Conservation (phyloP, 1,140 invertebrate genomes). For the Papilio xuthus region DNA sequence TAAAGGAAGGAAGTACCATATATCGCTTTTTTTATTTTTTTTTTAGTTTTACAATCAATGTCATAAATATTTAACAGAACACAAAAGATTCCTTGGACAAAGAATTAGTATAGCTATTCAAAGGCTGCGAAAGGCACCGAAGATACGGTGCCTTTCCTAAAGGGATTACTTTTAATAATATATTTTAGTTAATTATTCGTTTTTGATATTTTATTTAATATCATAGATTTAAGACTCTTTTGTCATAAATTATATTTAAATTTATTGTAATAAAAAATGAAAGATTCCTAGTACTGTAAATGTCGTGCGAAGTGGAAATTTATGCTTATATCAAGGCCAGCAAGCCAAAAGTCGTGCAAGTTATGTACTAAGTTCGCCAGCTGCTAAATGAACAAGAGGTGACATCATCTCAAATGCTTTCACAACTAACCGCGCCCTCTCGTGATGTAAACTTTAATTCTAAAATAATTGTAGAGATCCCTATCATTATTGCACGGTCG, state of each 20-base stretch:
- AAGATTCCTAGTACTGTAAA: conserved; percentile 8
- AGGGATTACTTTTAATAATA: too few species aligned
- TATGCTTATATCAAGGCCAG: conserved; percentile 15
- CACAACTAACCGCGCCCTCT: conserved; percentile 47
- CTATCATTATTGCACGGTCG: conserved; percentile 67
- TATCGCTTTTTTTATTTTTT: background rate
- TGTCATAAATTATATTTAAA: too few species aligned
- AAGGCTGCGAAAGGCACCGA: too few species aligned
- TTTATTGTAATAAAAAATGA: too few species aligned
- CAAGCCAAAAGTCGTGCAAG: conserved; percentile 23
- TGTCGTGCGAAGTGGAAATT: conserved; percentile 22
- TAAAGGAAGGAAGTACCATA: background rate
- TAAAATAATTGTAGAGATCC: conserved; percentile 67
- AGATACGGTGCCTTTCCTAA: too few species aligned
- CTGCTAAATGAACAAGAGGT: conserved; percentile 23
- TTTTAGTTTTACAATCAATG: background rate
- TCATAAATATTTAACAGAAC: background rate
- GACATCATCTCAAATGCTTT: conserved; percentile 44
- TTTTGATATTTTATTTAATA: too few species aligned
- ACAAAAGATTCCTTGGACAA: background rate
- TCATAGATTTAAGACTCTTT: too few species aligned
- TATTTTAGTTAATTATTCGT: too few species aligned
- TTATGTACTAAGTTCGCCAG: conserved; percentile 18
- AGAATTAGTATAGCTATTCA: too few species aligned
- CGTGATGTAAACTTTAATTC: conserved; percentile 57